Percentiles rank a stretch among this genome's conserved stretches.
Evolutionary conservation across 2,113 vertebrate genomes (phyloP).

Genomic region (Chamaea fasciata): DNA sequence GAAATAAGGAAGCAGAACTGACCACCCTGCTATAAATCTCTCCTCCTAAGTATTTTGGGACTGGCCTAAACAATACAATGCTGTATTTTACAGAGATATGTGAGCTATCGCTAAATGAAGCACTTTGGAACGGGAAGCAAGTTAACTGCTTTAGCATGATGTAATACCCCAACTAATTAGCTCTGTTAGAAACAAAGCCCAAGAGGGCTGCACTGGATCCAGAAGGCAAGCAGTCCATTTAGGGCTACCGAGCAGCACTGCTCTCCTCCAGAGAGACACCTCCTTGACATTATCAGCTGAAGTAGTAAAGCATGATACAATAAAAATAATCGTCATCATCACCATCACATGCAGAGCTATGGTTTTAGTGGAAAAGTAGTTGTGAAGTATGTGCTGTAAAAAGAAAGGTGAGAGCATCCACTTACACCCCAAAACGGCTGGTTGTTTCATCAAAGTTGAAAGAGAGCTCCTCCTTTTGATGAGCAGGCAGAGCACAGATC

Average conservation of each 20-base stretch:
- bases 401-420: not conserved
- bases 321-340: not conserved
- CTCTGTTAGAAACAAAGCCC: not conserved
- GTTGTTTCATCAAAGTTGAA: not conserved
- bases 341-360: not conserved
- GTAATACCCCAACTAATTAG: not conserved
- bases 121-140: not conserved
- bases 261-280: not conserved
- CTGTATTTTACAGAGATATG: slow-evolving; percentile 26
- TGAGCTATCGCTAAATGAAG: not conserved
- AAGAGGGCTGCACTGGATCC: not conserved
- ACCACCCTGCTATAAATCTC: not conserved
- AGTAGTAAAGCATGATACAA: not conserved
- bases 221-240: not conserved
- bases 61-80: slow-evolving; percentile 2
- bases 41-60: not conserved
- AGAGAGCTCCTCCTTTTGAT: not conserved
- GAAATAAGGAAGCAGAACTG: not conserved
- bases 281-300: not conserved
- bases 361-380: not conserved
- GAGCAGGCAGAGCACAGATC: not conserved
- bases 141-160: not conserved
- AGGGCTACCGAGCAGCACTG: not conserved
- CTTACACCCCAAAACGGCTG: not conserved
- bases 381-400: not conserved